phyloP scores from a whole-genome alignment of 2,888 invertebrate species.

The Agelastica alni region DNA sequence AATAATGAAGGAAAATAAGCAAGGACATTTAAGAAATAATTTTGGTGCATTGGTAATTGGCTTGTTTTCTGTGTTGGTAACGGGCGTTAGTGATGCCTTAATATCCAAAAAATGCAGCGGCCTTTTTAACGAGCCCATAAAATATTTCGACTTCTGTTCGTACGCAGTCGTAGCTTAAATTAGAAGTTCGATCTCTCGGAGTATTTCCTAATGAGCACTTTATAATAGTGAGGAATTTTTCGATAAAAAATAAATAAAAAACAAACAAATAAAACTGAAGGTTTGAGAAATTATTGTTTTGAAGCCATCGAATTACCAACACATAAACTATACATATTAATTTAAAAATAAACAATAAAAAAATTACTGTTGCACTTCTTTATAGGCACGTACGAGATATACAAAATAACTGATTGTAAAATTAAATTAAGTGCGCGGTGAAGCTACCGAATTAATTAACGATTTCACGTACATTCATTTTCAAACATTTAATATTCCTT shows the following conservation, averaged over 20 bases:
- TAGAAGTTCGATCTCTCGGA: constrained; percentile 32
- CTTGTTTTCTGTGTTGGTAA: constrained; percentile 15
- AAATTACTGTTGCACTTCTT: too few relatives aligned
- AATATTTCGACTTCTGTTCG: constrained; percentile 35
- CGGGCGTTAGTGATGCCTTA: constrained; percentile 21
- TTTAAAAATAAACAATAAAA: too few relatives aligned
- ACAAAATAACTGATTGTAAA: too few relatives aligned
- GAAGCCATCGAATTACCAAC: too few relatives aligned
- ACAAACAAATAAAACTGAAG: too few relatives aligned
- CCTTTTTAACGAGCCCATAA: constrained; percentile 39
- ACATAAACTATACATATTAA: too few relatives aligned
- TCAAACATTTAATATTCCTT: too few relatives aligned
- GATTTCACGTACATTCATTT: too few relatives aligned
- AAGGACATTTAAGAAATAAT: constrained; percentile 30
- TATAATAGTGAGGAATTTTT: constrained; percentile 11
- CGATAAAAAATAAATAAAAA: neutral
- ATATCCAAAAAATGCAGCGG: constrained; percentile 41
- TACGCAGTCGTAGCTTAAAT: constrained; percentile 30
- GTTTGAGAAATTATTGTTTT: too few relatives aligned
- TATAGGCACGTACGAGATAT: too few relatives aligned
- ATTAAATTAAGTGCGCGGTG: too few relatives aligned
- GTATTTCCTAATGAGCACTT: constrained; percentile 44
- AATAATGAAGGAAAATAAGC: constrained; percentile 28
- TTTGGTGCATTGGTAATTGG: constrained; percentile 29
- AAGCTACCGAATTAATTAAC: too few relatives aligned